Evolutionary conservation across 2,888 invertebrate genomes (phyloP), one percentile per base, ranked within the genome.

Genomic region (Saturnia japonica): DNA sequence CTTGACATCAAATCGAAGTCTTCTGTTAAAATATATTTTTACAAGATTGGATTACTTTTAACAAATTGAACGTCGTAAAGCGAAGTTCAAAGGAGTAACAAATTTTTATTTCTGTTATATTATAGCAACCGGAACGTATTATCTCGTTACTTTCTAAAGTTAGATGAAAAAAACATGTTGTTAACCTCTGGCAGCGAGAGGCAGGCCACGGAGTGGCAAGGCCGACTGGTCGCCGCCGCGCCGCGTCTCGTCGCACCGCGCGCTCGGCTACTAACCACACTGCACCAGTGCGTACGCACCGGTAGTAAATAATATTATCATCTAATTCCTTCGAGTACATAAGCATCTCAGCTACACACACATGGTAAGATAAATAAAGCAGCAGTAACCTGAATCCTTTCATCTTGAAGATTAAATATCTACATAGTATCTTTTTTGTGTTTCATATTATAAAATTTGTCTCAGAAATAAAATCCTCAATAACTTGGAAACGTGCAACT

Each of bases 121-220:
- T 68, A 68, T 40, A 57, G 62, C 57, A 64, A 68, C 72, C 74
- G 78, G 74, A 78, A 79, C 77, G 82, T 85, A 82, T 86, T 86
- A 87, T 89, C 86, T 87, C 77, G 85, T 88, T 91, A 92, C 93
- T 93, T 93, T 94, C 93, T 93, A 93, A 93, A 93, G 88, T 89
- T 90, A 89, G 90, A 91, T 90, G 84, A 89, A 89, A 89, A 60
- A 91, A 92, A 91, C 86, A 88, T 87, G 91, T 90, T 88, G 90
- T 91, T 92, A 90, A 93, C 93, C 92, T 93, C 92, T 92, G 88
- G 86, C 85, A 87, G 91, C 90, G 92, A 93, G 89, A 87, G 89
- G 88, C 84, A 84, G 88, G 85, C 88, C 83, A 86, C 85, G 80
- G 87, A 82, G 88, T 86, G 86, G 90, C 90, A 93, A 89, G 89